Evolutionary conservation across 2,888 invertebrate genomes (phyloP), one percentile per base, ranked within the genome.

Genomic region (Lasioglossum malachurum): DNA sequence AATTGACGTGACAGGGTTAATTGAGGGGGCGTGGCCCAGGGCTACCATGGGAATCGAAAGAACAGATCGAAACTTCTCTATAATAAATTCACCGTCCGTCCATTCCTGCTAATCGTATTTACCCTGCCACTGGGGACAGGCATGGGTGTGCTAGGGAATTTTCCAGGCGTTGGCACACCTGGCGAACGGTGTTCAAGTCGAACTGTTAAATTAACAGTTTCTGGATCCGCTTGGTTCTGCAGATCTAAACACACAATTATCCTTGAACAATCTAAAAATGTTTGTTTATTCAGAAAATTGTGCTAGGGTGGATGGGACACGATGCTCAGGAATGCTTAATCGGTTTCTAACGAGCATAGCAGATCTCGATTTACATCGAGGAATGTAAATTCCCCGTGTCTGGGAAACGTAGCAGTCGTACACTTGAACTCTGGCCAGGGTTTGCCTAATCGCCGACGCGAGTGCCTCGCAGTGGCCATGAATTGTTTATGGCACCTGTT

Each of bases 1-100:
- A 79, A 81, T 87, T 81, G 78, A 87, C 78, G 80, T 78, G 76
- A 67, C 81, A 64, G 75, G 27, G 80, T 83, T 83, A 87, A 87
- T 87, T 46, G 76, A 71, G 77, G 27, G 76, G 71, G 19, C 44
- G 64, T 27, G 31, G 53, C 31, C 67, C 27, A 53, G 27, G 27
- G n/a, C 73, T 16, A 35, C 49, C 67, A 35, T 31, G 19, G 67
- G 67, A 31, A 31, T 67, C 19, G 67, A 35, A 67, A 8, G 67
- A 67, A 67, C 67, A 19, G 31, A 67, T 67, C 67, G 67, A 35
- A 67, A 31, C 35, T 19, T 31, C 31, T 35, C 10, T 35, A 35
- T 35, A 35, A 35, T 67, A 67, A 67, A 67, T 67, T 67, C 67
- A 31, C 31, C 19, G 67, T 67, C 35, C 35, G 10, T 35, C 35